Evolutionary conservation across 2,113 vertebrate genomes (phyloP).

Genomic region (Stegastes partitus): DNA sequence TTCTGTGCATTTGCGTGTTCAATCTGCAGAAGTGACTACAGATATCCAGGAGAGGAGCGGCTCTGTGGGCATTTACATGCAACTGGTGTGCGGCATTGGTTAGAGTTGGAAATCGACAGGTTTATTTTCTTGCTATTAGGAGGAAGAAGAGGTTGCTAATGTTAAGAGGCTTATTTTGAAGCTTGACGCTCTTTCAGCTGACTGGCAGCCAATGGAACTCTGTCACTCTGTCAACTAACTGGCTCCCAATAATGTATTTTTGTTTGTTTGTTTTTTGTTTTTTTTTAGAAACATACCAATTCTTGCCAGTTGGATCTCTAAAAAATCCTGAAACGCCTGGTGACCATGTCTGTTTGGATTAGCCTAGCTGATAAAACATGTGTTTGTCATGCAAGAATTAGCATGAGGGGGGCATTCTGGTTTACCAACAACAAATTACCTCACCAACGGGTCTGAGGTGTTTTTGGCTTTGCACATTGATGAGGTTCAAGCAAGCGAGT

Average conservation of each 20-base stretch:
- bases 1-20: background rate
- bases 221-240: constrained; percentile 25
- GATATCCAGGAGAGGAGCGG: background rate
- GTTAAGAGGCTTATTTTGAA: constrained; percentile 30
- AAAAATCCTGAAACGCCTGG: background rate
- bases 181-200: constrained; percentile 14
- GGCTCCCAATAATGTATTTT: background rate
- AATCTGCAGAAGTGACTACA: background rate
- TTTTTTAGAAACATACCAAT: constrained; percentile 1
- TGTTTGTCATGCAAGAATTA: background rate
- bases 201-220: constrained; percentile 7
- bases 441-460: too few species aligned
- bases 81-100: background rate
- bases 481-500: too few species aligned
- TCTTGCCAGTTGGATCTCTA: background rate
- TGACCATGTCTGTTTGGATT: background rate
- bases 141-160: background rate
- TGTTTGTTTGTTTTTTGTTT: too few species aligned
- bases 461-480: too few species aligned
- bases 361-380: background rate
- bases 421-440: background rate
- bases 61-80: background rate
- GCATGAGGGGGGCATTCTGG: background rate
- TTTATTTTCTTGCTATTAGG: too few species aligned
- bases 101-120: background rate